Evolutionary conservation across 92 coral and sea anemone genomes (phyloP).

Genomic region (Bergia sp.): DNA sequence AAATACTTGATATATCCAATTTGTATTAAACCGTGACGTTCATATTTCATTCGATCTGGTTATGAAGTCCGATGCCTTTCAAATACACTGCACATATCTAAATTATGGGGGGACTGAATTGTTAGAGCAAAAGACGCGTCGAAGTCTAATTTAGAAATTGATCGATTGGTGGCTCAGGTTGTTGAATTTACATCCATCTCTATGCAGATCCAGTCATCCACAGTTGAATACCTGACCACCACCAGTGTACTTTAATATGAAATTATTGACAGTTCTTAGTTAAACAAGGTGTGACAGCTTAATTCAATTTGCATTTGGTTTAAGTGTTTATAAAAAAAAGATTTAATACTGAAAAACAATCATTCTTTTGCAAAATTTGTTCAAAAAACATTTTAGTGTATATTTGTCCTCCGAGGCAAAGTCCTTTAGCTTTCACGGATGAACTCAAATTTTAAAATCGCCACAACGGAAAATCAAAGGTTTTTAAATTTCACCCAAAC

Average conservation of each 20-base stretch:
- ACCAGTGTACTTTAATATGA: no score
- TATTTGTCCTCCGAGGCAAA: neutral
- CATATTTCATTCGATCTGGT: no score
- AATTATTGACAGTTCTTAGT: neutral
- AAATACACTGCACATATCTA: no score
- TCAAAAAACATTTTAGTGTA: neutral
- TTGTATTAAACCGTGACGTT: no score
- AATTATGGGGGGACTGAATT: neutral
- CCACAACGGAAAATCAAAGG: neutral
- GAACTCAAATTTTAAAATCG: neutral
- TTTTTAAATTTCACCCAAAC: neutral
- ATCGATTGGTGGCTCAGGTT: neutral
- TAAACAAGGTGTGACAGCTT: conserved; percentile 25
- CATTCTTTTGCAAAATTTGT: neutral
- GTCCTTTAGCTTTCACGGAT: no score
- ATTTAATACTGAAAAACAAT: neutral
- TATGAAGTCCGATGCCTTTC: no score
- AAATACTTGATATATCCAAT: no score
- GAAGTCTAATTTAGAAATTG: neutral
- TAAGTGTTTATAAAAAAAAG: conserved; percentile 17
- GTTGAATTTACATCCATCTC: neutral
- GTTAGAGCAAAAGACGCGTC: neutral
- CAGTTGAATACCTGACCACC: no score
- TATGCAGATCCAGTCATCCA: neutral
- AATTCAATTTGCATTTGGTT: neutral